Conservation (phyloP, 2,113 vertebrate species). For the Camelus dromedarius region DNA sequence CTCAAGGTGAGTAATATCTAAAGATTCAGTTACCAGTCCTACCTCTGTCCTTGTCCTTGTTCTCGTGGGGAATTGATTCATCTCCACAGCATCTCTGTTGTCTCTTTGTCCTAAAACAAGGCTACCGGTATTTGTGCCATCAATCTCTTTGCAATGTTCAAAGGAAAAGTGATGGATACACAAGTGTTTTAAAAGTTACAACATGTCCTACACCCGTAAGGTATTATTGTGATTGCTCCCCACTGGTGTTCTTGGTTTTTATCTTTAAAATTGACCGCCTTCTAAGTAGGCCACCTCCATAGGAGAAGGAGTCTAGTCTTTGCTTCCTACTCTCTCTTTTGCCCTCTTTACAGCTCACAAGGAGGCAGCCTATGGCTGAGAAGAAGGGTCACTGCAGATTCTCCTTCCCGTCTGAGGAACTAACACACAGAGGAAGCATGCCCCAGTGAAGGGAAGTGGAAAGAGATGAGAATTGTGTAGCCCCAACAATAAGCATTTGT, state of each 20-base stretch:
- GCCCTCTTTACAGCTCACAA: background rate
- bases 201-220: background rate
- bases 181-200: slow-evolving; percentile 33
- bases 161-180: background rate
- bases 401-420: slow-evolving; percentile 41
- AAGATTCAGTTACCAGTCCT: background rate
- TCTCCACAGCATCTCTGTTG: background rate
- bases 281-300: background rate
- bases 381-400: background rate
- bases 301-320: background rate
- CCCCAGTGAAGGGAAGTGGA: slow-evolving; percentile 46
- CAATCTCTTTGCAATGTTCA: background rate
- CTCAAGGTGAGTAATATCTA: background rate
- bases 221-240: background rate
- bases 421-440: slow-evolving; percentile 9
- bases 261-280: background rate
- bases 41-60: background rate
- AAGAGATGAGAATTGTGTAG: slow-evolving; percentile 44
- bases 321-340: background rate
- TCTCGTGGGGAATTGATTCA: background rate
- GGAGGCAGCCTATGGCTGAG: background rate
- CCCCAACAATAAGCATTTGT: slow-evolving; percentile 38
- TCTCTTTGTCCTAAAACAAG: slow-evolving; percentile 35
- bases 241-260: background rate
- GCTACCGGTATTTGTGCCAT: background rate